These are phyloP conservation scores for Phrynosoma blainvillii DNA, from an alignment of 2,113 vertebrate species.

Conservation along the genomic window DNA sequence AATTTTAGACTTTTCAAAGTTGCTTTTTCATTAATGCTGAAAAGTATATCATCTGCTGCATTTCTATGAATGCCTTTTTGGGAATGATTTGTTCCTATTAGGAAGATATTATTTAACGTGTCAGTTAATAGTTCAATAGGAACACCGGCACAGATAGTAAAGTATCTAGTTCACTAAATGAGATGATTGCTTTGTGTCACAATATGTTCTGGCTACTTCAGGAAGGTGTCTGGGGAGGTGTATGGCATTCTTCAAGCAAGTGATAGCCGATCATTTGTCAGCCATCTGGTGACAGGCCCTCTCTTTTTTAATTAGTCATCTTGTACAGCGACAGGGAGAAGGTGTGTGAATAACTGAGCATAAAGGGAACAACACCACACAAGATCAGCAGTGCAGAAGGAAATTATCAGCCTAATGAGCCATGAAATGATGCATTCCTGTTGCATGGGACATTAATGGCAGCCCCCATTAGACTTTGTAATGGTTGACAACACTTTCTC, in stretches of 20 bases:
- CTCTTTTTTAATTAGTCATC: constrained; percentile 31
- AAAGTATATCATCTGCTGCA: neutral
- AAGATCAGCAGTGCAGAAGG: constrained; percentile 51
- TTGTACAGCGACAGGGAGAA: constrained; percentile 10
- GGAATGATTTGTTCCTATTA: accelerated
- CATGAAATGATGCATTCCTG: constrained; percentile 64
- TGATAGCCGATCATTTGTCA: neutral
- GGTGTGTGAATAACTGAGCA: constrained; percentile 19
- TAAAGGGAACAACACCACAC: constrained; percentile 56
- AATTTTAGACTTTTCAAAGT: neutral
- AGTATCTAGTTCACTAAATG: neutral
- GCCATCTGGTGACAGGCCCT: constrained; percentile 14
- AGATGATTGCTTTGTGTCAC: neutral
- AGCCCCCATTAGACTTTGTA: constrained; percentile 35
- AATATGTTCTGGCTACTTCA: constrained; percentile 18
- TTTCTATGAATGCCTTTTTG: neutral
- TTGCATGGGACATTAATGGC: constrained; percentile 54
- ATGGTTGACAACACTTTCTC: constrained; percentile 27
- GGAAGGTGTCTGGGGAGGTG: neutral
- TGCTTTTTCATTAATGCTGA: neutral
- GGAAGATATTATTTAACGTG: neutral
- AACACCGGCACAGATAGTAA: neutral
- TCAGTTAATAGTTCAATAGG: constrained; percentile 9
- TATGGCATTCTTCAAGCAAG: constrained; percentile 14
- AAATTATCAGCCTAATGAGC: constrained; percentile 65